Base-by-base conservation (phyloP, 2,797 vertebrate species). In the Clarias fuscus region DNA sequence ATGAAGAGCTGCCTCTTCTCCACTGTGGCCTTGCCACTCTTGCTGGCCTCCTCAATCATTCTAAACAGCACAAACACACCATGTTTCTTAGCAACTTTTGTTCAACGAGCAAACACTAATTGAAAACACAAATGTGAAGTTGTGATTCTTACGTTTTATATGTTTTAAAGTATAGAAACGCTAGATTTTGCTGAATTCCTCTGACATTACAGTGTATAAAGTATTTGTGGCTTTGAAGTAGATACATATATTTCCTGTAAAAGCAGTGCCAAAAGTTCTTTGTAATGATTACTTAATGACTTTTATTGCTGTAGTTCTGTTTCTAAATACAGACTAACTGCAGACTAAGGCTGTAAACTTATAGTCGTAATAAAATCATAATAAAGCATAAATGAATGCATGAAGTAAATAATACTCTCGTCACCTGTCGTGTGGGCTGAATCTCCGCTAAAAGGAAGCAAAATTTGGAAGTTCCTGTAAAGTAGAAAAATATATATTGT, bases 1-100 rank as follows among this genome's bases (percentile, higher is more conserved):
- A 99, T 97, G 95, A 99, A 99, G 93, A 99, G 97, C 95, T 99
- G 98, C 62, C 98, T 97, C 96, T 99, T 99, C 95, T 99, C 98
- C 68, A 98, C 98, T 96, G 96, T 97, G 86, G 97, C 96, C 95
- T 98, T 98, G 85, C 95, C 93, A 94, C 96, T 97, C 93, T 98
- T 98, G 83, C 97, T 97, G 91, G 98, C 97, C 93, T 99, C 98
- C 93, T 99, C 98, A 94, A 99, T 99, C 98, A 99, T 99, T 86
- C 98, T 99, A 93, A 61, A 91, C 86, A 84, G 24, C 89, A 91
- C 88, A 93, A 77, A 90, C 91, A 93, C 82, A 91, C 83, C 90
- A 40, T 2, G 62, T 58, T 88, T 84, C 90, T 87, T 82, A 88
- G n/a, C 48, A 65, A 4, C 77, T 56, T 71, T 73, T 43, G 33